Conservation (phyloP, 2,113 vertebrate genomes). For the Sisor rabdophorus region DNA sequence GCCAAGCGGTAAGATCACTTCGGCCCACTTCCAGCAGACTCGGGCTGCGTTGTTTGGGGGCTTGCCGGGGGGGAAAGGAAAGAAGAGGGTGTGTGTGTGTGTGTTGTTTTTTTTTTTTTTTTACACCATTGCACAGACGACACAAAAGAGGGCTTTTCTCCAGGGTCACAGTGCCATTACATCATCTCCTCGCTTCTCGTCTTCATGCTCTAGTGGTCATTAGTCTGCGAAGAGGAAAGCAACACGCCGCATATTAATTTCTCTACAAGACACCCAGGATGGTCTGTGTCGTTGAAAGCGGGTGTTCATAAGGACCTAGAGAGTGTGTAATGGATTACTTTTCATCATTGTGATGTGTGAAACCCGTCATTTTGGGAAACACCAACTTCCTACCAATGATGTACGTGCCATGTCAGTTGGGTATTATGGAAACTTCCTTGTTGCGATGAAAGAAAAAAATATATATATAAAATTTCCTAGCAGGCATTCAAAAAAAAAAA, state of each 20-base stretch:
- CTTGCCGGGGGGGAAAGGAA: constrained; percentile 49
- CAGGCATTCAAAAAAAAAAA: constrained; percentile 34
- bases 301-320: neutral
- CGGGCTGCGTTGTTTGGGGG: constrained; percentile 10
- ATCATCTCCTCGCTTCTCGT: constrained; percentile 69
- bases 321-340: neutral
- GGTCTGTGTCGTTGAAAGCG: constrained; percentile 10
- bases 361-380: constrained; percentile 20
- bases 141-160: constrained; percentile 72
- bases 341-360: neutral
- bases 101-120: constrained; percentile 19
- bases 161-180: constrained; percentile 65
- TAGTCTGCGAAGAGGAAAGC: constrained; percentile 19
- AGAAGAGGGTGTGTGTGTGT: constrained; percentile 1
- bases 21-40: constrained; percentile 60
- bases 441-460: constrained; percentile 36
- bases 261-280: neutral
- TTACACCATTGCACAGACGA: constrained; percentile 63
- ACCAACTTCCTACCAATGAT: constrained; percentile 40
- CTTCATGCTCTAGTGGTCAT: constrained; percentile 64
- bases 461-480: constrained; percentile 23
- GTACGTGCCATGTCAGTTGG: constrained; percentile 29
- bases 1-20: constrained; percentile 53
- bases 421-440: constrained; percentile 53
- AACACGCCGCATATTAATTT: constrained; percentile 3